A percentile compares a stretch with the other conserved stretches of the same genome.
These are phyloP conservation scores for Punctoribates punctum DNA, from an alignment of 2,888 invertebrate species.

Conservation along the genomic window DNA sequence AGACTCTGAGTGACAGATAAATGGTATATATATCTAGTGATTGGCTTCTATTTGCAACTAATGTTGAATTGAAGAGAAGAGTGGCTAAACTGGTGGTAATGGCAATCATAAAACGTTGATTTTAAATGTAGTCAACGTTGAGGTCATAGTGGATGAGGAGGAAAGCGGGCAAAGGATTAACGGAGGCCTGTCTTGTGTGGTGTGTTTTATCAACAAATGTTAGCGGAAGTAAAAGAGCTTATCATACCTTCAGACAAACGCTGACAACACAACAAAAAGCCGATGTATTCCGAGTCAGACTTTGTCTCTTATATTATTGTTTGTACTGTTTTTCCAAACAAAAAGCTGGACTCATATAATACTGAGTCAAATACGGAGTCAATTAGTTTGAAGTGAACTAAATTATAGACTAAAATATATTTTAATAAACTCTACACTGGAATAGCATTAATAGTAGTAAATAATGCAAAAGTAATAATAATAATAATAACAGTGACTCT, in stretches of 20 bases:
- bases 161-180: neutral
- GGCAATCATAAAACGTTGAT: conserved; percentile 24
- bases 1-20: neutral
- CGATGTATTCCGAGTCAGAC: conserved; percentile 1
- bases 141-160: conserved; percentile 25
- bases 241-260: conserved; percentile 33
- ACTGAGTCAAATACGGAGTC: conserved; percentile 5
- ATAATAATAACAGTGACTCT: neutral
- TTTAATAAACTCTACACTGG: neutral
- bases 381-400: conserved; percentile 18
- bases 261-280: conserved; percentile 5
- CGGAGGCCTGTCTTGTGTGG: neutral
- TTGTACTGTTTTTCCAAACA: conserved; percentile 24
- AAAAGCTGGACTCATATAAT: neutral
- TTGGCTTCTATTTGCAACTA: conserved; percentile 4
- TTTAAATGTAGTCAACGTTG: conserved; percentile 19
- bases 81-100: conserved; percentile 20
- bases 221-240: conserved; percentile 35
- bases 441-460: neutral
- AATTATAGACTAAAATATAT: conserved; percentile 10
- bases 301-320: neutral
- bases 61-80: conserved; percentile 26
- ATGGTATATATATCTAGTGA: neutral
- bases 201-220: conserved; percentile 26
- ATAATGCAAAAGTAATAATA: neutral